Evolutionary conservation across 64 coral and sea anemone species (phyloP), one percentile per base, ranked within the genome.

Genomic region (Montipora cactus): DNA sequence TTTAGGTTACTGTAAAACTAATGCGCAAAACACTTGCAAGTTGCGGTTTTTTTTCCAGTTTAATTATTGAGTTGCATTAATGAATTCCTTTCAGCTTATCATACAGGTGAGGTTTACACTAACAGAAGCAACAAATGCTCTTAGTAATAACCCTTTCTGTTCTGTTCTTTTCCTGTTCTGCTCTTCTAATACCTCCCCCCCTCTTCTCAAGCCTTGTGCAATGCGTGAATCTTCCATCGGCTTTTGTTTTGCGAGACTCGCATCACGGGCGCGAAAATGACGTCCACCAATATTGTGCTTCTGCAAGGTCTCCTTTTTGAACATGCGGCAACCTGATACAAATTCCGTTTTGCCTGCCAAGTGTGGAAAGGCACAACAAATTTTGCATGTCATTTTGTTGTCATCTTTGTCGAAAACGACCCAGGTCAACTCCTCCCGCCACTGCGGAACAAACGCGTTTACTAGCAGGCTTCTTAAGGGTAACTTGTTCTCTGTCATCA

Each of bases 311-410:
- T 28, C 28, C 28, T 28, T 28, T 28, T 28, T 28, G 19, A 90
- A 66, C 67, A 58, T 90, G 74, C 76, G 57, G 76, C 55, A 37
- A 47, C 89, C 89, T 15, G 50, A 45, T 9, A 80, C 14, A 80
- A 90, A 90, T 46, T 90, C 89, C 64, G 89, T 46, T 90, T 90
- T 90, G 51, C 89, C 89, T 11, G 88, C 70, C 73, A 77, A 77
- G 72, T 75, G 74, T 18, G 88, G 74, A 89, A 89, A 89, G 20
- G 47, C 88, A 7, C 50, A 77, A 89, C 88, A 89, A 20, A 59
- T 77, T 52, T 49, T 57, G 47, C 88, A 89, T 55, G 88, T 89
- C 72, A 89, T 77, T 77, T 49, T 89, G 47, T 64, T 19, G 45
- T 47, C 76, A 59, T 77, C 28, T 15, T 88, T 59, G 50, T 88